Conservation (phyloP, 23 tunicate species). For the Ascidia mentula region DNA sequence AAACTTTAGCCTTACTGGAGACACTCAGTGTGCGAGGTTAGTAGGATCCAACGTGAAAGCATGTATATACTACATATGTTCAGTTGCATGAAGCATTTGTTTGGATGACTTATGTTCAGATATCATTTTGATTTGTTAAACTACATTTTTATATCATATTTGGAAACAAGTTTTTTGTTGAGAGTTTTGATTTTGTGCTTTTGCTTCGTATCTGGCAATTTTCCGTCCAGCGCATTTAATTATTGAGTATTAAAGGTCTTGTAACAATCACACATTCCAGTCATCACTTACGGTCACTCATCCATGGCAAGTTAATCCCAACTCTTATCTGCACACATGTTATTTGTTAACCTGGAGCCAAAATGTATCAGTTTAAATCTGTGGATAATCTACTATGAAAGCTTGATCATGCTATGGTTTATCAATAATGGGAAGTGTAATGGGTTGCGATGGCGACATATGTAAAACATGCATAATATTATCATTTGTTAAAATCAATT, state of each 20-base stretch:
- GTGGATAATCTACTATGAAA: too few relatives aligned
- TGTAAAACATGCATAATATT: too few relatives aligned
- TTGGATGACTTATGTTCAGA: neutral
- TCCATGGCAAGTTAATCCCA: neutral
- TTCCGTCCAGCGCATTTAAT: neutral
- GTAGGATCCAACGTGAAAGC: neutral
- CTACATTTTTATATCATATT: neutral
- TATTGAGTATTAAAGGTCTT: neutral
- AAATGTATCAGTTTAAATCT: too few relatives aligned
- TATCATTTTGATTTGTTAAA: neutral
- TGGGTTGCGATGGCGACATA: too few relatives aligned
- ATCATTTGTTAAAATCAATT: too few relatives aligned
- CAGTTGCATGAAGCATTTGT: neutral
- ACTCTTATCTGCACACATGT: too few relatives aligned
- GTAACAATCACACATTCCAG: neutral
- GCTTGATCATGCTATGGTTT: too few relatives aligned
- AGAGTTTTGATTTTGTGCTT: neutral
- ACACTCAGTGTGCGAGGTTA: constrained; percentile 39
- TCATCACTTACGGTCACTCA: neutral
- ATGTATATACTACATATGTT: too few relatives aligned
- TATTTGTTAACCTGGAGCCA: too few relatives aligned
- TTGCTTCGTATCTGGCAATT: neutral
- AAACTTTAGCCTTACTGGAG: constrained; percentile 60
- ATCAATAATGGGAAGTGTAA: too few relatives aligned
- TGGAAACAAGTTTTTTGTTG: neutral